Evolutionary conservation across 2,113 vertebrate species (phyloP).

Genomic region (Plecturocebus donacophilus): DNA sequence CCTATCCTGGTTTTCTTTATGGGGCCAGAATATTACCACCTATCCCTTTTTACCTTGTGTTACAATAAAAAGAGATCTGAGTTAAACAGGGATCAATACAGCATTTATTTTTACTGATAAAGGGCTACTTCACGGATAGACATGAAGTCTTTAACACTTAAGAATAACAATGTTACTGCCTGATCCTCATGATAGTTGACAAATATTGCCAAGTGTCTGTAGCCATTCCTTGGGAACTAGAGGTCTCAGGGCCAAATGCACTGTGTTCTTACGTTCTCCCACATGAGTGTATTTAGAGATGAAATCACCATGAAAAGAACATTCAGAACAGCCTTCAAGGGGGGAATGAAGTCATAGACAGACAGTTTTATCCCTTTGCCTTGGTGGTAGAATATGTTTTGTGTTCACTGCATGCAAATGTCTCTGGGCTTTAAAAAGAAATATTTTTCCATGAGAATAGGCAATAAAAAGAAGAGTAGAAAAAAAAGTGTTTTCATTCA

Average conservation of each 20-base stretch:
- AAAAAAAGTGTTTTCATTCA: neutral
- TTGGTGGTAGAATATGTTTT: neutral
- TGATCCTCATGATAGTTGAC: neutral
- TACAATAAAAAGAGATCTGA: constrained; percentile 26
- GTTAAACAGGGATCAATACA: neutral
- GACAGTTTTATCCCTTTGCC: neutral
- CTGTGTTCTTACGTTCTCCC: constrained; percentile 55
- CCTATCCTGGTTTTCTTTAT: neutral
- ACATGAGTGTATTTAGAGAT: constrained; percentile 52
- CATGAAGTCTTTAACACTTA: neutral
- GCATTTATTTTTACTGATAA: neutral
- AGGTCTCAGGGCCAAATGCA: constrained; percentile 6
- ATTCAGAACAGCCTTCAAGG: neutral
- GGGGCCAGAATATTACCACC: neutral
- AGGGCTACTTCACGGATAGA: neutral
- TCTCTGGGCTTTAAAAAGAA: neutral
- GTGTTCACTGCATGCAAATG: neutral
- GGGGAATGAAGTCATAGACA: constrained; percentile 16
- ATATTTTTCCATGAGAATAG: neutral
- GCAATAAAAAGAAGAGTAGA: neutral
- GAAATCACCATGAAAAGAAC: constrained; percentile 54
- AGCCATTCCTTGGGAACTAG: constrained; percentile 26
- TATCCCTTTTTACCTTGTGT: neutral
- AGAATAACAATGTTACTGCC: neutral
- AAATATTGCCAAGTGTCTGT: neutral